Evolutionary conservation across 2,113 vertebrate species (phyloP).

Genomic region (Chaetura pelagica): DNA sequence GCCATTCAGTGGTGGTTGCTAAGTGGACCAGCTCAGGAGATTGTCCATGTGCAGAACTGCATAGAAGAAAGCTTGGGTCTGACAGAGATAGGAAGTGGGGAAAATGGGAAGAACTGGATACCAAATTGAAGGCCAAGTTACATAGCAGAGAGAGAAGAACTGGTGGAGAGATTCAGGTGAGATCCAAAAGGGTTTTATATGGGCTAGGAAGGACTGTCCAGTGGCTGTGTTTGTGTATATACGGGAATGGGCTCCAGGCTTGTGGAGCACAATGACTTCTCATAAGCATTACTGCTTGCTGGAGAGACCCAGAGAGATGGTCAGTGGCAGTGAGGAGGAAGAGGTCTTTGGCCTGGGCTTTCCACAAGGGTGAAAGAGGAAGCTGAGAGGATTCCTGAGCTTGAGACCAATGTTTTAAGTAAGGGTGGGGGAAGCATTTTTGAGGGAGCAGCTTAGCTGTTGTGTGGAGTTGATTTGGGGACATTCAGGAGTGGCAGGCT

Average conservation of each 20-base stretch:
- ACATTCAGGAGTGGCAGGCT: not conserved
- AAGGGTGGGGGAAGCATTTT: not conserved
- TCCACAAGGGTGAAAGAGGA: not conserved
- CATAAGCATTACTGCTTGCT: not conserved
- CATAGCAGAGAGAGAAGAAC: not conserved
- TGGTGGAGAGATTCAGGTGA: not conserved
- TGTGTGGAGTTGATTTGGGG: slow-evolving; percentile 8
- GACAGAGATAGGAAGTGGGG: not conserved
- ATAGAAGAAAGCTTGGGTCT: not conserved
- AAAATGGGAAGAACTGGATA: not conserved
- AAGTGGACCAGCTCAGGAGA: not conserved
- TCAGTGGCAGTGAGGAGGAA: not conserved
- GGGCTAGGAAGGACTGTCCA: not conserved
- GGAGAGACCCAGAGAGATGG: not conserved
- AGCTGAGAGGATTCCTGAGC: not conserved
- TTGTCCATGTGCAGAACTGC: not conserved
- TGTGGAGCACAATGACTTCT: not conserved
- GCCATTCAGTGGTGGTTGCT: not conserved
- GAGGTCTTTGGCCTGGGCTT: not conserved
- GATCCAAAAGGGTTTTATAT: not conserved
- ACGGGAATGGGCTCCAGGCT: not conserved
- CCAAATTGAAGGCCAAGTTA: not conserved
- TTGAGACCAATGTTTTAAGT: not conserved
- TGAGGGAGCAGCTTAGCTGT: not conserved
- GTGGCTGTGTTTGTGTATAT: not conserved